Evolutionary conservation across 1,140 invertebrate species (phyloP).

Genomic region (Drosophila nasuta): DNA sequence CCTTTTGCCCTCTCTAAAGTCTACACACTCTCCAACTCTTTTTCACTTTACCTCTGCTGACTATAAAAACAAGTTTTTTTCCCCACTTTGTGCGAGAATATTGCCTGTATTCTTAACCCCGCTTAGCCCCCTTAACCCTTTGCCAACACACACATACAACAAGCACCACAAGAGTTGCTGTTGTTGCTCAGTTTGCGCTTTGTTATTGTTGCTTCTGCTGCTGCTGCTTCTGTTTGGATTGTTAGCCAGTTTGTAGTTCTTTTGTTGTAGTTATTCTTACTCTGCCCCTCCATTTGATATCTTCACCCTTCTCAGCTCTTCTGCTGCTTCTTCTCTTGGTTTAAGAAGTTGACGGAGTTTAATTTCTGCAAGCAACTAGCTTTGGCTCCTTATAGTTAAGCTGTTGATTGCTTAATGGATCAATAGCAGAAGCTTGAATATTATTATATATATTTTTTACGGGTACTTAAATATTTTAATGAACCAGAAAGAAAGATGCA

Average conservation of each 20-base stretch:
- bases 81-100: conserved; percentile 14
- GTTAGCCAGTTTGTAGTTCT: conserved; percentile 50
- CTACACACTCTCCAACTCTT: neutral
- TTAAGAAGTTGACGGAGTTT: conserved; percentile 4
- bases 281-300: neutral
- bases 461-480: too few species aligned
- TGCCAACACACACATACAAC: neutral
- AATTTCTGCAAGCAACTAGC: conserved; percentile 16
- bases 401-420: conserved; percentile 29
- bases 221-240: conserved; percentile 41
- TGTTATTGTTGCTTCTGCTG: conserved; percentile 48
- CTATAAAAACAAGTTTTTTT: conserved; percentile 48
- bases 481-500: too few species aligned
- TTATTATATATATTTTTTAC: neutral
- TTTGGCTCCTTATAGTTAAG: conserved; percentile 21
- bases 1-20: neutral
- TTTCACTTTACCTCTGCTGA: neutral
- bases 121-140: conserved; percentile 15
- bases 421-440: neutral
- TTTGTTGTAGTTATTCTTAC: conserved; percentile 31
- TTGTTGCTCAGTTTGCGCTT: conserved; percentile 33
- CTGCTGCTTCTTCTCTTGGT: conserved; percentile 7
- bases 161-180: conserved; percentile 8
- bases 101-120: conserved; percentile 29
- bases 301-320: neutral